These are phyloP conservation scores for Pangasius mekongensis DNA, from an alignment of 2,797 vertebrate genomes.

Conservation along the genomic window DNA sequence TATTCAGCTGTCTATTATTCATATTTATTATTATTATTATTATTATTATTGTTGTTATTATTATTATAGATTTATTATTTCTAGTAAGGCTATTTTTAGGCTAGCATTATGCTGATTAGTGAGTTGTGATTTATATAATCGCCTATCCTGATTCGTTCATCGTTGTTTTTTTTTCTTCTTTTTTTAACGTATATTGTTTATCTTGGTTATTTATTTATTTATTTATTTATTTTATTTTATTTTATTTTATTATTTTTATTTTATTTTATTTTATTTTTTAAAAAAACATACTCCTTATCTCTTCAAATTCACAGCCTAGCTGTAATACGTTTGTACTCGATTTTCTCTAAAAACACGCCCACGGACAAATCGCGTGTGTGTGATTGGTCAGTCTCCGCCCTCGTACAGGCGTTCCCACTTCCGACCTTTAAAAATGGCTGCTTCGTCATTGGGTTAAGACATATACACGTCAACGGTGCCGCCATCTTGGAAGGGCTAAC, in stretches of 20 bases:
- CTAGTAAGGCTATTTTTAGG: background rate
- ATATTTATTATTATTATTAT: background rate
- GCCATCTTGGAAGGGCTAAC: background rate
- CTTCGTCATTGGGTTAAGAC: background rate
- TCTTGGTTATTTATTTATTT: too few species aligned
- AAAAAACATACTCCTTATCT: background rate
- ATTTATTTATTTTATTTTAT: too few species aligned
- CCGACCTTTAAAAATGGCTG: background rate
- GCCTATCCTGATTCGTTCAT: background rate
- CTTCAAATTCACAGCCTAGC: background rate
- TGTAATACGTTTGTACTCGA: background rate
- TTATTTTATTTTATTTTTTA: too few species aligned
- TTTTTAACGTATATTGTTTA: too few species aligned
- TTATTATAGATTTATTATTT: background rate
- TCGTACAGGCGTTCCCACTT: background rate
- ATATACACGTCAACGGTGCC: background rate
- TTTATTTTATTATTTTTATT: too few species aligned
- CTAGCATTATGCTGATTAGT: background rate
- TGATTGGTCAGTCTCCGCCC: slow-evolving; percentile 11
- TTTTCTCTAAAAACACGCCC: background rate
- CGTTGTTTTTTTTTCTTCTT: background rate
- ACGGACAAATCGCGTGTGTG: background rate
- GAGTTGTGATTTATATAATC: background rate
- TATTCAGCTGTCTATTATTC: background rate
- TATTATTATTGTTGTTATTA: background rate